phyloP scores from a whole-genome alignment of 2,888 invertebrate species.

The Seira musarum region DNA sequence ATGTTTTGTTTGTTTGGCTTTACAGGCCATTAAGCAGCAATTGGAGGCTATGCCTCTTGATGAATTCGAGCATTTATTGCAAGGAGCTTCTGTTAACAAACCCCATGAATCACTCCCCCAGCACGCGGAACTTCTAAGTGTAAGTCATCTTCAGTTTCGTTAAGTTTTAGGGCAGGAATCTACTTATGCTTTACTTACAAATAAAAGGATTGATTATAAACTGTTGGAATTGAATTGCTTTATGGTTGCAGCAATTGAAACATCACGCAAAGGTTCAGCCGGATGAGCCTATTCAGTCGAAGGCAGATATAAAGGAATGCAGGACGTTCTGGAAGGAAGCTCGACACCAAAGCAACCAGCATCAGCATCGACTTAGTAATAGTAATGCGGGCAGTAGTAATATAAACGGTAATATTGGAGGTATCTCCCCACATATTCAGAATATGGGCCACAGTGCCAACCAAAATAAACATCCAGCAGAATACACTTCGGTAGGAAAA shows the following conservation, averaged over 20 bases:
- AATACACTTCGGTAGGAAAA: slow-evolving; percentile 18
- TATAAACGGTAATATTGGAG: slow-evolving; percentile 34
- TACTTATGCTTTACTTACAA: neutral
- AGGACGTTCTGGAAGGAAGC: slow-evolving; percentile 38
- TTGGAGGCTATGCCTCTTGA: slow-evolving; percentile 67
- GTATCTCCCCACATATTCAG: too few relatives aligned
- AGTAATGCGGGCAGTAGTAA: slow-evolving; percentile 26
- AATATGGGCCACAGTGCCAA: too few relatives aligned
- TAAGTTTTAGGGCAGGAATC: too few relatives aligned
- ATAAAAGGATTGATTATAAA: slow-evolving; percentile 2
- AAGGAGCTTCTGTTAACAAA: slow-evolving; percentile 55
- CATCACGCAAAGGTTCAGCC: slow-evolving; percentile 53
- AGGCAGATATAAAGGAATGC: slow-evolving; percentile 43
- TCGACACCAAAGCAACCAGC: slow-evolving; percentile 25
- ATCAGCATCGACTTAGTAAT: slow-evolving; percentile 18
- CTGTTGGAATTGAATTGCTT: neutral
- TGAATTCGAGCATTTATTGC: slow-evolving; percentile 66
- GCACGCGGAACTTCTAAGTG: slow-evolving; percentile 56
- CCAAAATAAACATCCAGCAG: slow-evolving; percentile 20
- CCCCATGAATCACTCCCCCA: slow-evolving; percentile 50
- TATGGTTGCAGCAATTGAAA: slow-evolving; percentile 42
- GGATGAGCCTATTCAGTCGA: slow-evolving; percentile 49
- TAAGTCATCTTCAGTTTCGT: slow-evolving; percentile 22
- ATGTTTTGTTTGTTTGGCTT: slow-evolving; percentile 14
- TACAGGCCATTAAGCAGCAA: slow-evolving; percentile 66